Evolutionary conservation across 2,797 vertebrate species (phyloP).

Genomic region (Hypotaenidia okinawae): DNA sequence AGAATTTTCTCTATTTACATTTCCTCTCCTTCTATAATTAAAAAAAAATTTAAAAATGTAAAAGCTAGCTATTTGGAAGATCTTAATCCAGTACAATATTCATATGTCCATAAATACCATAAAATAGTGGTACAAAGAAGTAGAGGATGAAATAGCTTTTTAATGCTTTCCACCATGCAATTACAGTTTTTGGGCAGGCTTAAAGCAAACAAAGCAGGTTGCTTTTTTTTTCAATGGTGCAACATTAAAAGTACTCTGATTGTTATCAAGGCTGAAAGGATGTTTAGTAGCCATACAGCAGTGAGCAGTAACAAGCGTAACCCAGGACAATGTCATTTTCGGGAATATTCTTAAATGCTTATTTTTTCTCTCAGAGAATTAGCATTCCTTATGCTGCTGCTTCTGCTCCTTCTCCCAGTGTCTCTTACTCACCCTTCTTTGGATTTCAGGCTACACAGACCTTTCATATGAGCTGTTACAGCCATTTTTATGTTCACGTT

Average conservation of each 20-base stretch:
- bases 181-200: background rate
- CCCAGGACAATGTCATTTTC: background rate
- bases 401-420: background rate
- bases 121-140: background rate
- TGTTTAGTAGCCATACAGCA: background rate
- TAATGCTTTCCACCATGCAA: background rate
- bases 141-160: background rate
- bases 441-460: background rate
- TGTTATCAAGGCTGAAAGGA: background rate
- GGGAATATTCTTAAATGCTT: background rate
- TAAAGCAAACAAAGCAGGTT: background rate
- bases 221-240: background rate
- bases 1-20: background rate
- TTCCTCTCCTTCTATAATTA: background rate
- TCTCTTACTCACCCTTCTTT: background rate
- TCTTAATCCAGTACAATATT: background rate
- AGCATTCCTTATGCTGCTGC: background rate
- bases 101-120: background rate
- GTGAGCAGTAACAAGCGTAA: background rate
- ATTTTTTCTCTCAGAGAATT: background rate
- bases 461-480: constrained; percentile 6
- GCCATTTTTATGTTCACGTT: background rate
- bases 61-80: background rate
- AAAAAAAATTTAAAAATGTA: too few species aligned
- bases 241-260: background rate